Conservation (phyloP, 1,140 invertebrate genomes). For the Rhopalosiphum padi region DNA sequence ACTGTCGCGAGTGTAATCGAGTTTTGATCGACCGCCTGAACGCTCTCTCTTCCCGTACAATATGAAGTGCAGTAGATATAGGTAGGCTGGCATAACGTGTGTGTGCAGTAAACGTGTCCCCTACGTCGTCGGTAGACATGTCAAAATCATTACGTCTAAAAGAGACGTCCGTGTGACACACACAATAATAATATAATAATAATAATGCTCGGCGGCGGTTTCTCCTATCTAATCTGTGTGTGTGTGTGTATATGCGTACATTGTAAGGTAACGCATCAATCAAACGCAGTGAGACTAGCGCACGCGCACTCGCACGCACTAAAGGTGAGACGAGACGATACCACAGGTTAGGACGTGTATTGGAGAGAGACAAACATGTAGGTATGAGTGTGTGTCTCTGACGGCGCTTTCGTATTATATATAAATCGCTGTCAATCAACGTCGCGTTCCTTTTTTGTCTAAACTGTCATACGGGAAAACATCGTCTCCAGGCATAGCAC, state of each 20-base stretch:
- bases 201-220: slow-evolving; percentile 28
- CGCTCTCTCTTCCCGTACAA: background rate
- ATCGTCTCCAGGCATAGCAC: slow-evolving; percentile 18
- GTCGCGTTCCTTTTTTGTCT: slow-evolving; percentile 55
- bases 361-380: background rate
- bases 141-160: slow-evolving; percentile 58
- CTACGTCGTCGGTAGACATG: slow-evolving; percentile 33
- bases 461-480: slow-evolving; percentile 54
- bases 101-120: background rate
- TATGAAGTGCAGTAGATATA: background rate
- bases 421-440: slow-evolving; percentile 57
- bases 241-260: background rate
- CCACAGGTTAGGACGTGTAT: background rate
- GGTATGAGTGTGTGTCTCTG: slow-evolving; percentile 1
- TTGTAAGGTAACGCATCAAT: slow-evolving; percentile 43
- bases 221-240: slow-evolving; percentile 46
- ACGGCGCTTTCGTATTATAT: slow-evolving; percentile 52
- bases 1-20: background rate
- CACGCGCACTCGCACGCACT: slow-evolving; percentile 31
- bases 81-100: background rate
- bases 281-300: slow-evolving; percentile 34
- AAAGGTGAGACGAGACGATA: background rate
- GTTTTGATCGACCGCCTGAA: background rate
- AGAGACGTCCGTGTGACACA: slow-evolving; percentile 55
- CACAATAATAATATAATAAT: slow-evolving; percentile 40